Base-by-base conservation (phyloP, 2,113 vertebrate genomes). In the Thymallus thymallus region DNA sequence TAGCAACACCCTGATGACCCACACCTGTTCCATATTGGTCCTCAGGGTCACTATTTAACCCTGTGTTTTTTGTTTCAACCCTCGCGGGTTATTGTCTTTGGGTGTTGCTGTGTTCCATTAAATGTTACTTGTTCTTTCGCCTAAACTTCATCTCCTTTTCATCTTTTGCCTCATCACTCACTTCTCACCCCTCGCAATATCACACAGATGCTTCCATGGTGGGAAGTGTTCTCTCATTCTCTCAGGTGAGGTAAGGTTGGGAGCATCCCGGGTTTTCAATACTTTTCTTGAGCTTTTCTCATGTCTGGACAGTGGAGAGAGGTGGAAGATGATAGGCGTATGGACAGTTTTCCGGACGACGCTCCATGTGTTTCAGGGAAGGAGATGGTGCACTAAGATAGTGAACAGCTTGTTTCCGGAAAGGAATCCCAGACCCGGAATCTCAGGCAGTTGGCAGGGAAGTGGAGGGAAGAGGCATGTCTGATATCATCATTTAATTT, bases 371-470 rank as follows among this genome's bases (percentile, higher is more conserved):
- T 26, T 41, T 55, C 75, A 82, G 76, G 77, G 55, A 61, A 61
- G 70, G 56, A 41, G 30, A 77, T 74, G 77, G 75, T 76, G 78
- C 75, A 65, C 20, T 75, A 79, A 80, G 70, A 81, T 85, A 83
- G 78, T 69, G 56, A 76, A 77, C 70, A 67, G 81, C 77, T 73
- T 78, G 29, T 58, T 75, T 79, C 69, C 13, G 72, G 51, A 77
- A 67, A 81, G 62, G n/a, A 65, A 66, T n/a, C 35, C 32, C 51
- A 30, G 68, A 80, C 71, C 30, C 58, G 71, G 60, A 86, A 69
- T 76, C 75, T 75, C 62, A 65, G 74, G 80, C 7, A 29, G 56
- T 9, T 51, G 76, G 55, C 69, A 61, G 73, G 9, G 70, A 45
- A 73, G 55, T 23, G 51, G 73, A 80, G 35, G 22, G 30, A 77